Conservation (phyloP, 2,797 vertebrate genomes). For the Phoebastria nigripes region DNA sequence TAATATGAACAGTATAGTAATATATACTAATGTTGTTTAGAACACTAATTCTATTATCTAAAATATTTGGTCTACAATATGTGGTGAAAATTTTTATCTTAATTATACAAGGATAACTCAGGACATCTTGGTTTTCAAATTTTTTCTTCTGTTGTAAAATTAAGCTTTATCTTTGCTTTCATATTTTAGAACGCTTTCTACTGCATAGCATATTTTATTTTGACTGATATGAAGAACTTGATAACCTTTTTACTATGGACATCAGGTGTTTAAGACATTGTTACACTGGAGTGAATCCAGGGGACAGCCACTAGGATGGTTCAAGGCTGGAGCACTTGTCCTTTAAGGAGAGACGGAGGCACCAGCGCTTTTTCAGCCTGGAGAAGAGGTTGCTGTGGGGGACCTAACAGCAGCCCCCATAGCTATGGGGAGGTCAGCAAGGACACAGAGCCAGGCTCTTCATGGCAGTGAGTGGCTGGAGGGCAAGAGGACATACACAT, state of each 20-base stretch:
- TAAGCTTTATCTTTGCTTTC: not conserved
- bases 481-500: not conserved
- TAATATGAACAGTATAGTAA: not conserved
- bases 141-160: not conserved
- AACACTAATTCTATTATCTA: not conserved
- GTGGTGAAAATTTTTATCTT: not conserved
- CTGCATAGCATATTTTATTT: not conserved
- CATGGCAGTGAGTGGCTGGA: not conserved
- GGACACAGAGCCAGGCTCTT: not conserved
- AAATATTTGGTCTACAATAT: not conserved
- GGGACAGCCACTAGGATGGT: not conserved
- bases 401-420: not conserved
- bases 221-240: not conserved
- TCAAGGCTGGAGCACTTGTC: not conserved
- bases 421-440: not conserved
- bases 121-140: not conserved
- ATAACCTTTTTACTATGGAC: not conserved
- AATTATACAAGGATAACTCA: not conserved
- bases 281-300: not conserved
- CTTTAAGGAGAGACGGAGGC: not conserved
- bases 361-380: not conserved
- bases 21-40: not conserved
- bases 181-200: not conserved
- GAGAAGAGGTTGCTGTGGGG: rapidly evolving
- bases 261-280: not conserved